Base-by-base conservation (phyloP, 2,797 vertebrate genomes). In the Dryobates pubescens region DNA sequence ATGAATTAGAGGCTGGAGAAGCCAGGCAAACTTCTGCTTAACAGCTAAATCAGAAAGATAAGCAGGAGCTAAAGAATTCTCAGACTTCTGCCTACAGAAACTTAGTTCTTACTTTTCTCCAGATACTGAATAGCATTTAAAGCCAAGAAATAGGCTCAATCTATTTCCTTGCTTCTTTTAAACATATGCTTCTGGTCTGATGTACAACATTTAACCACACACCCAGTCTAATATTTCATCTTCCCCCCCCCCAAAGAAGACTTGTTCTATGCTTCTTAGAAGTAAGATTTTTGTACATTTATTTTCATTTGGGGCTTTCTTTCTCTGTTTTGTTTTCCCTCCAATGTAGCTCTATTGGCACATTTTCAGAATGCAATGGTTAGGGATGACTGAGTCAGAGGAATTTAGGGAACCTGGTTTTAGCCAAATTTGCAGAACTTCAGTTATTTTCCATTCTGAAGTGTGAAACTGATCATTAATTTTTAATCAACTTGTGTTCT, bases 271-370 rank as follows among this genome's bases (percentile, higher is more conserved):
- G 36, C 59, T 82, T 79, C 8, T 7, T 69, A 92, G 9, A 49
- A 0, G 2, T 17, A 54, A 43, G 38, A 3, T 6, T 13, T 36
- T 68, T 13, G 68, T 23, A 51, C 58, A 9, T 41, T 59, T 54
- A 27, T 20, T 71, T 73, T 36, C 2, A 2, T 7, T 65, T 27
- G 0, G 2, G 2, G 2, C 9, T 75, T 71, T 63, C 2, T 61
- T 72, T 53, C 69, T 20, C 69, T 67, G 3, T 26, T 68, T 73
- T 57, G 5, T 29, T 84, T 82, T 57, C 23, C 9, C 24, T 43
- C 12, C 11, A 58, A 18, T 62, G 58, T 59, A 51, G 4, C 3
- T 73, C 7, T 75, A 27, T n/a, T 83, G 54, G 47, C 13, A 26
- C 64, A 29, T 58, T 68, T 47, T 43, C 17, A n/a, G 36, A 87